These are phyloP conservation scores for Charina bottae DNA, from an alignment of 2,113 vertebrate species.

Conservation along the genomic window DNA sequence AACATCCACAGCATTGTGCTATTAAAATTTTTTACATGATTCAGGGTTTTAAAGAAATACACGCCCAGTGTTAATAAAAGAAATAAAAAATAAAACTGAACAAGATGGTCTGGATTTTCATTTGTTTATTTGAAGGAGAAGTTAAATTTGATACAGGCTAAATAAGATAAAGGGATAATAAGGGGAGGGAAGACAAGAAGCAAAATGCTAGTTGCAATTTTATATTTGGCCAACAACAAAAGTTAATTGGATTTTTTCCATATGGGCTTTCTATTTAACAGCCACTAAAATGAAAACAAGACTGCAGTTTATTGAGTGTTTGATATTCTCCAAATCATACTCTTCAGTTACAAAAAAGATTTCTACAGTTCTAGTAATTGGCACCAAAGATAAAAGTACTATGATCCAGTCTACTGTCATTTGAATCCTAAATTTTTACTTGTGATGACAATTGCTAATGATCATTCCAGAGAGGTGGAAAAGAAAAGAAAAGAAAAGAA, in stretches of 20 bases:
- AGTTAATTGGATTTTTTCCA: slow-evolving; percentile 25
- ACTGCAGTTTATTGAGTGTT: slow-evolving; percentile 2
- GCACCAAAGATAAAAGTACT: background rate
- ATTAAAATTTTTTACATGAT: background rate
- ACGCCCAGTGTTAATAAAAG: background rate
- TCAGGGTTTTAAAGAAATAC: background rate
- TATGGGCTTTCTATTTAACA: background rate
- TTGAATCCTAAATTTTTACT: background rate
- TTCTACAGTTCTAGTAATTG: slow-evolving; percentile 3
- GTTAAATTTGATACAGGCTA: background rate
- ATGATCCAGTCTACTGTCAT: background rate
- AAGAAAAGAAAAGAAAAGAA: too few relatives aligned
- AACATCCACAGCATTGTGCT: background rate
- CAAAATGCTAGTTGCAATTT: background rate
- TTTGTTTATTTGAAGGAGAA: background rate
- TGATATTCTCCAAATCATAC: background rate
- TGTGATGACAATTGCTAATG: background rate
- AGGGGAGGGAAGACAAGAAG: background rate
- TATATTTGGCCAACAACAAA: slow-evolving; percentile 23
- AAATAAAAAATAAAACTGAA: background rate
- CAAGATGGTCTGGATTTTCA: background rate
- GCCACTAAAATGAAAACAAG: background rate
- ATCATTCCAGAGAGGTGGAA: too few relatives aligned
- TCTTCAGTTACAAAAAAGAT: slow-evolving; percentile 23
- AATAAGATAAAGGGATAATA: slow-evolving; percentile 2